Base-by-base conservation (phyloP, 2,113 vertebrate genomes). In the Brienomyrus brachyistius region DNA sequence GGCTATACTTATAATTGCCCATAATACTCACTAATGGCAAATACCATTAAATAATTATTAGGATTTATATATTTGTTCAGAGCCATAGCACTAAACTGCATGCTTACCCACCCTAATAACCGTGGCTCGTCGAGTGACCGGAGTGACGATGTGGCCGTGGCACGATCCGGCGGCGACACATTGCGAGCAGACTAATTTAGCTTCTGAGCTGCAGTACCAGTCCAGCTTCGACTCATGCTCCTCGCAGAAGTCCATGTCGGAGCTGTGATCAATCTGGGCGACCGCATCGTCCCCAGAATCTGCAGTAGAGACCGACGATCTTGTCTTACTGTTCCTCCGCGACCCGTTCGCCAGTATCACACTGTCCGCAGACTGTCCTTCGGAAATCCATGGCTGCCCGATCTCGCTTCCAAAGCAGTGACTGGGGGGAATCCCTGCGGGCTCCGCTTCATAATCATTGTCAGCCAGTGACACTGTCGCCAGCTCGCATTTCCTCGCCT, bases 161-260 rank as follows among this genome's bases (percentile, higher is more conserved):
- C 97, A 97, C 90, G 93, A 88, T 86, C 96, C 96, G 86, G 91
- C 94, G 59, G 62, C 90, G 48, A 93, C 91, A 91, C 97, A 98
- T 70, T 92, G 94, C 9, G 94, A 94, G 91, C 97, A 98, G 83
- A 96, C 94, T 0, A 93, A 93, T 85, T 95, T 96, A 84, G 93
- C 92, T 27, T 97, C 97, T 43, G 95, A 95, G 88, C 92, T 89
- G 50, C 97, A 98, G 94, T 96, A 98, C 94, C 94, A 96, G 92
- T 94, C 92, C 82, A 96, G 91, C 56, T 94, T 92, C 0, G 90
- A 91, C 66, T 94, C 92, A 82, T 98, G 97, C 21, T 94, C 94
- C 23, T 92, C 89, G 17, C 96, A 97, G 0, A 94, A 86, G 50
- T 93, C 93, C 4, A 86, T 17, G 3, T 93, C 92, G 11, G 94